Conservation (phyloP, 2,797 vertebrate genomes). For the Sciurus vulgaris region DNA sequence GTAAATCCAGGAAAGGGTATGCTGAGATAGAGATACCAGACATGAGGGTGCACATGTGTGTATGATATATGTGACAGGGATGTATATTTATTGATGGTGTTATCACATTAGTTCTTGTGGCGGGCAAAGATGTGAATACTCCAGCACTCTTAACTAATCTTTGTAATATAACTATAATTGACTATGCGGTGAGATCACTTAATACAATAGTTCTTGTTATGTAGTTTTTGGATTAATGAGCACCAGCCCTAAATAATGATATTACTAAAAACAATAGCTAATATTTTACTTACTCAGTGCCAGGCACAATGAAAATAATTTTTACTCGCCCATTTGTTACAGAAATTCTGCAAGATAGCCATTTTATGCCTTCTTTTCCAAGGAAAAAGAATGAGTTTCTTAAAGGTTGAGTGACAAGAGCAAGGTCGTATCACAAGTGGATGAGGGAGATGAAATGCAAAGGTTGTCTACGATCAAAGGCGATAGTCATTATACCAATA, state of each 20-base stretch:
- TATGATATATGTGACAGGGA: too few species aligned
- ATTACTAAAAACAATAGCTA: background rate
- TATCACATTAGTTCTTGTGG: background rate
- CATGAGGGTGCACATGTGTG: accelerated
- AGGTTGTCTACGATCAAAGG: background rate
- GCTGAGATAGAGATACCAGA: background rate
- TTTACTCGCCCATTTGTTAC: background rate
- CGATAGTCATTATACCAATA: background rate
- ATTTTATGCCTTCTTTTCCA: background rate
- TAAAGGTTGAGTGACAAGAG: background rate
- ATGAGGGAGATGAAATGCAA: background rate
- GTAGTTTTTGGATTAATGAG: background rate
- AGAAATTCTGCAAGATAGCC: background rate
- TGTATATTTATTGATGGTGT: background rate
- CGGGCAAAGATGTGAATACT: background rate
- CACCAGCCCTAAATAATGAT: background rate
- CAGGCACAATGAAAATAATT: background rate
- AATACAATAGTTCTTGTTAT: background rate
- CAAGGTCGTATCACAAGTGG: background rate
- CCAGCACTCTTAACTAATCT: background rate
- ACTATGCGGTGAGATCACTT: background rate
- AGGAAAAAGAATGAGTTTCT: background rate
- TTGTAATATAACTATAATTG: background rate
- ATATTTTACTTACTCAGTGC: background rate
- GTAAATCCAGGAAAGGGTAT: background rate